A percentile compares a stretch with the other conserved stretches of the same genome.
Conservation (phyloP, 2,797 vertebrate species). For the Babyrousa celebensis region DNA sequence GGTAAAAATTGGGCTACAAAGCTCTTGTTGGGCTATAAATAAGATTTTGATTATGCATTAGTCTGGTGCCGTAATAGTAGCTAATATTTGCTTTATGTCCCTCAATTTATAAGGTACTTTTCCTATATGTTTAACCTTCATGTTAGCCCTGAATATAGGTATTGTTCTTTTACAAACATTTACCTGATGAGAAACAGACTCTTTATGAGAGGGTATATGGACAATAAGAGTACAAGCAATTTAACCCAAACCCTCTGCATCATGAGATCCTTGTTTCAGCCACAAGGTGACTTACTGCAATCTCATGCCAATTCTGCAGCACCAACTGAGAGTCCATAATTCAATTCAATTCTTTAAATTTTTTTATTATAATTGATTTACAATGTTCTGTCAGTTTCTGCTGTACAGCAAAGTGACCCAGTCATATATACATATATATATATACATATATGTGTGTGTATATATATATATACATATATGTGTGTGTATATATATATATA, state of each 20-base stretch:
- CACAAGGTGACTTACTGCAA: background rate
- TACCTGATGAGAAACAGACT: constrained; percentile 32
- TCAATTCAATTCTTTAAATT: background rate
- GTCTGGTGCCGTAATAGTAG: constrained; percentile 47
- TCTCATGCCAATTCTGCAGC: background rate
- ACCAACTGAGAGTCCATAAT: background rate
- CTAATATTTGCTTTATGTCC: constrained; percentile 69
- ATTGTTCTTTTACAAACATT: constrained; percentile 23
- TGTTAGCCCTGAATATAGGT: background rate
- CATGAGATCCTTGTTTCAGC: background rate
- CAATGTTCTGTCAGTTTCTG: too few relatives aligned
- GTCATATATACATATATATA: too few relatives aligned
- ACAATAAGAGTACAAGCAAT: background rate
- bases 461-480: too few relatives aligned
- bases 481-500: too few relatives aligned
- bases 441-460: too few relatives aligned
- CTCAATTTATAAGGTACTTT: constrained; percentile 27
- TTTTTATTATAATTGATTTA: too few relatives aligned
- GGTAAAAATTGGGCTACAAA: constrained; percentile 70
- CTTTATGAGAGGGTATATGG: background rate
- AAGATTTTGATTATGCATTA: constrained; percentile 64
- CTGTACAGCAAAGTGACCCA: too few relatives aligned
- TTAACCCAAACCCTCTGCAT: background rate
- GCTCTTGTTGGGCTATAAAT: constrained; percentile 66
- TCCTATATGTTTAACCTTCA: background rate